These are phyloP conservation scores for Crotalus helleri DNA, from an alignment of 2,113 vertebrate species.

Conservation along the genomic window DNA sequence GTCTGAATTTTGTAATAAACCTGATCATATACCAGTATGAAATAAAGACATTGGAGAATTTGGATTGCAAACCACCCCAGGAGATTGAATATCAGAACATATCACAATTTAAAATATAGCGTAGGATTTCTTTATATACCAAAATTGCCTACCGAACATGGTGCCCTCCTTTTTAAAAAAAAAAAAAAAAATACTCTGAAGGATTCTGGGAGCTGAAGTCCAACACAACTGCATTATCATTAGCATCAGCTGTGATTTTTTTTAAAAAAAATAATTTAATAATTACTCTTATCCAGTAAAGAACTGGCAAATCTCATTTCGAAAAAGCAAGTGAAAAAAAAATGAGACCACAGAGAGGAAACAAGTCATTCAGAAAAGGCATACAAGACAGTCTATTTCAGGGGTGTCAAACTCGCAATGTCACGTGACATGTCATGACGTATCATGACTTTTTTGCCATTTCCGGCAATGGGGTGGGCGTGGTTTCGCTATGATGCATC, in stretches of 20 bases:
- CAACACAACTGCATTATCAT: neutral
- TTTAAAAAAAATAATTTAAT: neutral
- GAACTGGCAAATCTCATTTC: neutral
- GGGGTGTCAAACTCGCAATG: too few relatives aligned
- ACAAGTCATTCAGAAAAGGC: neutral
- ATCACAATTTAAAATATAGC: neutral
- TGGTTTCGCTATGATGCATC: too few relatives aligned
- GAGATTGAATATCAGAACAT: neutral
- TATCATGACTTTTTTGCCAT: too few relatives aligned
- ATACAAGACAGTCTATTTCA: neutral
- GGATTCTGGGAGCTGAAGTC: too few relatives aligned
- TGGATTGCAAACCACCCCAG: neutral
- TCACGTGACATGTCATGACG: too few relatives aligned
- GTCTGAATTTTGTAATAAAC: neutral
- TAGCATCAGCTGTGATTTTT: neutral
- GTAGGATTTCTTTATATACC: neutral
- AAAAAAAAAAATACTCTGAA: too few relatives aligned
- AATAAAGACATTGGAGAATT: neutral
- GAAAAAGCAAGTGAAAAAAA: neutral
- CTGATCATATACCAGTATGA: neutral
- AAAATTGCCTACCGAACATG: neutral
- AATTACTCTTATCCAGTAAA: neutral
- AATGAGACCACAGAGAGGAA: neutral
- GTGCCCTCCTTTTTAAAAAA: neutral
- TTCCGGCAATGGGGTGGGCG: too few relatives aligned